Base-by-base conservation (phyloP, 1,140 invertebrate genomes). In the Adoxophyes honmai region DNA sequence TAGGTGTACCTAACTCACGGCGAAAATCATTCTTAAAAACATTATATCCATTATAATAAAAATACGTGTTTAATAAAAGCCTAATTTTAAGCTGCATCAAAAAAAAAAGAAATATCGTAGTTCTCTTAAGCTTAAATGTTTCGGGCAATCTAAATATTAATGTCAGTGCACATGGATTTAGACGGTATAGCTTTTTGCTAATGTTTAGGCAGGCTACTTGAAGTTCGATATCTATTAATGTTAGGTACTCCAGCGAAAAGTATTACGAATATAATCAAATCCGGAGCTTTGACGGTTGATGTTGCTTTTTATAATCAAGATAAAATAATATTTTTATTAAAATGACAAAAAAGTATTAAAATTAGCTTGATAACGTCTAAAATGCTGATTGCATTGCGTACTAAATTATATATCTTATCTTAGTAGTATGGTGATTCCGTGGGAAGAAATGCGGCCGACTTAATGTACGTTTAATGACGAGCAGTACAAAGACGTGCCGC, bases 151-250 rank as follows among this genome's bases (percentile, higher is more conserved):
- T 85, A 78, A 86, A 34, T 79, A 65, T 80, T 84, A 85, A 78
- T 60, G 73, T 81, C 77, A 79, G 81, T 88, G 86, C 86, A 88
- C 86, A 84, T 79, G 76, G 82, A 81, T 84, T 82, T 82, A 82
- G 78, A 73, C 58, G 70, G 60, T 68, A 71, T 80, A 79, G 86
- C 81, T 86, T 88, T 64, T 78, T 66, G 78, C 79, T 68, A 65
- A 59, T 59, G 66, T 68, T 66, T 54, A 52, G 34, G 57, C 63
- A 64, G 62, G 73, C 73, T 70, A 70, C 66, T 69, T 75, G 52
- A 66, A 74, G 75, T 75, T 74, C 63, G 63, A 57, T 75, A 69
- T 68, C 64, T 68, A 59, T 75, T 66, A 71, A 66, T 55, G 59
- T 74, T 67, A 68, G 65, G 62, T 72, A 64, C 66, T 62, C 64